phyloP scores from a whole-genome alignment of 2,113 vertebrate species.

The Amblyornis subalaris region DNA sequence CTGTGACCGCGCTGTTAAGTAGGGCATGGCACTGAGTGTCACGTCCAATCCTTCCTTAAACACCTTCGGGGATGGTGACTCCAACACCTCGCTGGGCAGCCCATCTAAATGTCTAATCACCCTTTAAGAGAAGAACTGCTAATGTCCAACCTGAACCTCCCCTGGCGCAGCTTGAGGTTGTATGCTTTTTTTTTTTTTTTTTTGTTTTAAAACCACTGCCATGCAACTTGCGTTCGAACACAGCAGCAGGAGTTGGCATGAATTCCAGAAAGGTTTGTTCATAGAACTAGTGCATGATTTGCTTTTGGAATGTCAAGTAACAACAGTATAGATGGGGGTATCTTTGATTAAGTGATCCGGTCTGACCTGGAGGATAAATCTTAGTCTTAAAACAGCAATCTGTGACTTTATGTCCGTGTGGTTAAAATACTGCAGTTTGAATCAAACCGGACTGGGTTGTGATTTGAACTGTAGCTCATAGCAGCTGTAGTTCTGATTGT shows the following conservation, averaged over 20 bases:
- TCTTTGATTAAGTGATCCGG: accelerated
- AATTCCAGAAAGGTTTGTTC: background rate
- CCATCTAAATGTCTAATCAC: background rate
- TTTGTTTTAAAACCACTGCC: no score
- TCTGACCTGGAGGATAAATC: background rate
- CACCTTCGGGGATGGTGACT: background rate
- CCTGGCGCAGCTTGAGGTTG: background rate
- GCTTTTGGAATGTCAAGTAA: background rate
- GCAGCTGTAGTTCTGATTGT: background rate
- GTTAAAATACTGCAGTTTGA: background rate
- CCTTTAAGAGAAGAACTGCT: background rate
- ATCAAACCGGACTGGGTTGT: background rate
- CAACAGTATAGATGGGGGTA: no score
- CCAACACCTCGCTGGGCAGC: background rate
- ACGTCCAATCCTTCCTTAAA: background rate
- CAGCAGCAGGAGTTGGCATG: background rate
- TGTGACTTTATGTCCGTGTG: background rate
- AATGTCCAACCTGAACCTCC: background rate
- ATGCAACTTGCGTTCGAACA: background rate
- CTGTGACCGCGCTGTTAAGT: background rate
- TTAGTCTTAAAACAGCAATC: background rate
- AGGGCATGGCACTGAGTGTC: background rate
- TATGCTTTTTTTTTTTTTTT: background rate
- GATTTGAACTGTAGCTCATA: background rate
- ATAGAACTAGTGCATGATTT: background rate